Evolutionary conservation across 2,888 invertebrate species (phyloP).

Genomic region (Himalopsyche tibetana): DNA sequence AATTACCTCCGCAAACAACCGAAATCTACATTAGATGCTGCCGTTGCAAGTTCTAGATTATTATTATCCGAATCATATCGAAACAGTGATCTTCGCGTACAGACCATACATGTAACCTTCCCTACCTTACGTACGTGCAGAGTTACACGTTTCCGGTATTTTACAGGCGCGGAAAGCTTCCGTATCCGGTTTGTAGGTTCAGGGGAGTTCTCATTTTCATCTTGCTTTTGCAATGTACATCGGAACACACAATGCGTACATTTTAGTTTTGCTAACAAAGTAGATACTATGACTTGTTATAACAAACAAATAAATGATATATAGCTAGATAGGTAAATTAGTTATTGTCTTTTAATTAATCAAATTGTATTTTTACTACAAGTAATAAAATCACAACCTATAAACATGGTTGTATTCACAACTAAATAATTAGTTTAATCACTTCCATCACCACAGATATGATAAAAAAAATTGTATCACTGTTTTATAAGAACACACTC

Average conservation of each 20-base stretch:
- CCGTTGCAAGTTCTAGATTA: not conserved
- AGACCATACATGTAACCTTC: constrained; percentile 7
- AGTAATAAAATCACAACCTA: too few species aligned
- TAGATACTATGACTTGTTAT: not conserved
- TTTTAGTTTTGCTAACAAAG: not conserved
- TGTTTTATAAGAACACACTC: too few species aligned
- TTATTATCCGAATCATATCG: constrained; percentile 26
- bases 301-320: not conserved
- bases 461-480: too few species aligned
- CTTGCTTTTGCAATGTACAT: not conserved
- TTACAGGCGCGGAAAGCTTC: constrained; percentile 38
- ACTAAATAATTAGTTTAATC: too few species aligned
- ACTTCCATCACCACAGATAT: too few species aligned
- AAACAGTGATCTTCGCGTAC: not conserved
- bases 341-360: too few species aligned
- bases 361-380: too few species aligned
- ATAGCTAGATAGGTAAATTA: too few species aligned
- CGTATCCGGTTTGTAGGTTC: constrained; percentile 36
- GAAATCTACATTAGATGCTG: constrained; percentile 2
- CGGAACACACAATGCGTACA: constrained; percentile 25
- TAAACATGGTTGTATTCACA: too few species aligned
- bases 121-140: not conserved
- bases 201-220: constrained; percentile 19
- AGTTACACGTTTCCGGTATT: constrained; percentile 20
- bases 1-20: too few species aligned